Evolutionary conservation across 2,113 vertebrate genomes (phyloP).

Genomic region (Pangasianodon gigas): DNA sequence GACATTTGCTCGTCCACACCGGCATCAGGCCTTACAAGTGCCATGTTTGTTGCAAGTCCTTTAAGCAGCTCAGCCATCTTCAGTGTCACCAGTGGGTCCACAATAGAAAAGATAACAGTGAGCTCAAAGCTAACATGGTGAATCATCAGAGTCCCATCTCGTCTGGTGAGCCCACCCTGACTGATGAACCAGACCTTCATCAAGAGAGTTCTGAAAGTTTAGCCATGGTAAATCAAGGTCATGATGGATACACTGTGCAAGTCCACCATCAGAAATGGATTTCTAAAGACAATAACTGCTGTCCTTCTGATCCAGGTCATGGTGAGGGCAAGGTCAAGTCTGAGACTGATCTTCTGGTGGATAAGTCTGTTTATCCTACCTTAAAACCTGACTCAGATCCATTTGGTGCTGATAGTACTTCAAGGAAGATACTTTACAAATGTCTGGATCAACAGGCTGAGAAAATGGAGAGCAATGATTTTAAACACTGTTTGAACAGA

Average conservation of each 20-base stretch:
- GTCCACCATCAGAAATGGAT: background rate
- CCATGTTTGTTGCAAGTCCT: slow-evolving; percentile 77
- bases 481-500: slow-evolving; percentile 12
- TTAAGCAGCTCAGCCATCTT: slow-evolving; percentile 82
- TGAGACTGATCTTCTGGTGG: slow-evolving; percentile 5
- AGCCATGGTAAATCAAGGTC: background rate
- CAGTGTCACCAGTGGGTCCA: slow-evolving; percentile 81
- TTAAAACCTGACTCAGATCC: slow-evolving; percentile 10
- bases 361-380: background rate
- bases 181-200: background rate
- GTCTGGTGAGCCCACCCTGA: background rate
- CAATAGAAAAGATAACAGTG: slow-evolving; percentile 18
- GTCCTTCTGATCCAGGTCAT: background rate
- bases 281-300: background rate
- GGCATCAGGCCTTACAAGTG: slow-evolving; percentile 81
- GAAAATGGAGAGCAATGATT: background rate
- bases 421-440: background rate
- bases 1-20: slow-evolving; percentile 82
- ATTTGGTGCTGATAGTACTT: background rate
- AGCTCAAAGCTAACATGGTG: background rate
- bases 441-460: background rate
- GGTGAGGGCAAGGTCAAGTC: slow-evolving; percentile 35
- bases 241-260: background rate
- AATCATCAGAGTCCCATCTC: background rate
- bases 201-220: background rate